Evolutionary conservation across 2,888 invertebrate genomes (phyloP), one percentile per base, ranked within the genome.

Genomic region (Chloroclysta siterata): DNA sequence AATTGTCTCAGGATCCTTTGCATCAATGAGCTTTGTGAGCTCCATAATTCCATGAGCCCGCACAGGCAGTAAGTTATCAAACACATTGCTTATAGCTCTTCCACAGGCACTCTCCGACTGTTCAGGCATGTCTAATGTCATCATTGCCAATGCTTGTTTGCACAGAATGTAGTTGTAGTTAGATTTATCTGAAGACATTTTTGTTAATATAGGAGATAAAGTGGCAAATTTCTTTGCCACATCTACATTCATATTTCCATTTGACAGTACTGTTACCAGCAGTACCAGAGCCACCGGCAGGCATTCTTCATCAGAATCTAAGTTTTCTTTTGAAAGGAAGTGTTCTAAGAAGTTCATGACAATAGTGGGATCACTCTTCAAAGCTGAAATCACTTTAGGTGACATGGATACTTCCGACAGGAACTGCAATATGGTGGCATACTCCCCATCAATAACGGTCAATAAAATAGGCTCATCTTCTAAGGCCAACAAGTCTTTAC

Each of bases 21-120:
- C 85, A 76, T 95, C 94, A 54, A 98, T 93, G n/a, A 98, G 89
- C 87, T 95, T 96, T 14, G 95, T 94, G 14, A 98, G 84, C 53
- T 94, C 89, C 72, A 97, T 94, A 42, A 98, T 88, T 7, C 96
- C 98, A 87, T 98, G 97, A 11, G 96, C 97, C 81, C 96, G 94
- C 0, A 96, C 95, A n/a, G 97, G 97, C 52, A 98, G 83, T 61
- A 96, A 80, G 29, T 95, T 93, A 88, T 97, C 96, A 76, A 94
- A 94, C 17, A 96, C 89, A 82, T 97, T 95, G 55, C 93, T 84
- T 59, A 97, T 80, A 0, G 96, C 96, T 74, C 94, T 92, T 63
- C 94, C 94, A 76, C 94, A 95, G 48, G 92, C 86, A 55, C 93
- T 83, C 13, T 85, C 77, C 2, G 70, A 66, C 66, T 78, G 72